Base-by-base conservation (phyloP, 2,113 vertebrate genomes). In the Dunckerocampus dactyliophorus region DNA sequence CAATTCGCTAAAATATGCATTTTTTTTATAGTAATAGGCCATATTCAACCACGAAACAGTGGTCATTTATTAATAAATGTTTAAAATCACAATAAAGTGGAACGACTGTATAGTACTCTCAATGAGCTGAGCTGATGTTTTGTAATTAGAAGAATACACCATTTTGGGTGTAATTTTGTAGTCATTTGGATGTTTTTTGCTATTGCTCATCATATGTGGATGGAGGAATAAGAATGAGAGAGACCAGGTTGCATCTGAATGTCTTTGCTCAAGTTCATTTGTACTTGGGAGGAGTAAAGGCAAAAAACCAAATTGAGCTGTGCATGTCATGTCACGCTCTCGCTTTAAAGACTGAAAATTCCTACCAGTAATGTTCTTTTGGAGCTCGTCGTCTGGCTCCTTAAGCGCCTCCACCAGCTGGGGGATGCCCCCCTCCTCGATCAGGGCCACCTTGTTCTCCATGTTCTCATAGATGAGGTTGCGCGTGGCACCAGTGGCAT, bases 381-480 rank as follows among this genome's bases (percentile, higher is more conserved):
- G 88, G 16, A 99, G 93, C 76, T 99, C 97, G 0, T 97, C 94
- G 0, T 97, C 94, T 0, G 79, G 77, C 61, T 94, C 92, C 0
- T 77, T 84, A 10, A 98, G 89, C 0, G 93, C 92, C 21, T 90
- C 74, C 59, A 94, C 86, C 50, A 99, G 91, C 82, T 92, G 87
- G 0, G 86, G 83, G 76, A 99, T 93, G 54, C 97, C 97, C 0
- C 91, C 89, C 61, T 92, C 88, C 39, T 96, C 91, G 14, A 98
- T 94, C 72, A 99, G 90, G 0, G 88, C 88, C 31, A 89, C 75
- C 86, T 99, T 99, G 88, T 99, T 99, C 52, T 95, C 91, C 0
- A 89, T 74, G 0, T 91, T 96, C 88, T 98, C 94, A 0, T 95
- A 99, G 82, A 99, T 95, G 77, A 98, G 90, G 88, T 99, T 98